These are phyloP conservation scores for Drosophila atripex DNA, from an alignment of 2,888 invertebrate species.

Conservation along the genomic window DNA sequence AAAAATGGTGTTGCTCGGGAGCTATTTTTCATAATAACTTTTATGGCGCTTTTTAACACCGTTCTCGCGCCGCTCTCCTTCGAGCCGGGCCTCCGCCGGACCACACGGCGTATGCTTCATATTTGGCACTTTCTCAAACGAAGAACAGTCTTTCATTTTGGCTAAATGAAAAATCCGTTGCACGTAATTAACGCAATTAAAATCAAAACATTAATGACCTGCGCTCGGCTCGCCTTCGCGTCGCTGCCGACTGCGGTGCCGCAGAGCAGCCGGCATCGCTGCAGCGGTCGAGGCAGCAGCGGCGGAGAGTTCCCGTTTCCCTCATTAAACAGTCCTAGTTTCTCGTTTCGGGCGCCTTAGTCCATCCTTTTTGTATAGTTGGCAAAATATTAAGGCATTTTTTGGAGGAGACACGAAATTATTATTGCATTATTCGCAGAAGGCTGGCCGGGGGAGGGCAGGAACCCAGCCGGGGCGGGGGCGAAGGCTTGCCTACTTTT, in stretches of 20 bases:
- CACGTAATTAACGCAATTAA: constrained; percentile 83
- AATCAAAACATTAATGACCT: constrained; percentile 83
- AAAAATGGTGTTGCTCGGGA: background rate
- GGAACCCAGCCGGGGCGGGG: constrained; percentile 15
- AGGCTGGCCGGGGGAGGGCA: background rate
- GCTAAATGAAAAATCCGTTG: constrained; percentile 80
- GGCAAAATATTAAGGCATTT: background rate
- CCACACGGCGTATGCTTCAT: constrained; percentile 34
- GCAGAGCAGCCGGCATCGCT: constrained; percentile 27
- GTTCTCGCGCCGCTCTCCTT: background rate
- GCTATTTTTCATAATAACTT: constrained; percentile 27
- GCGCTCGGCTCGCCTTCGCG: constrained; percentile 56
- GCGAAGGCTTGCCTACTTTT: constrained; percentile 63
- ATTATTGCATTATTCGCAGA: background rate
- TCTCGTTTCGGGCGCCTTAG: background rate
- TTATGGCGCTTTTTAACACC: constrained; percentile 1
- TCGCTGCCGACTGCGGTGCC: constrained; percentile 47
- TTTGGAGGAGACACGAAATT: background rate
- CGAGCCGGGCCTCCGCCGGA: constrained; percentile 3
- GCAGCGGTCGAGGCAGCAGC: constrained; percentile 15
- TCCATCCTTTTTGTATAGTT: background rate
- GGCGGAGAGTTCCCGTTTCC: background rate
- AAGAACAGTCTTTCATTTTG: constrained; percentile 16
- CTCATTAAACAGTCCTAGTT: background rate
- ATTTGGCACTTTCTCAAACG: constrained; percentile 22